Evolutionary conservation across 2,888 invertebrate species (phyloP).

Genomic region (Poecilobothrus nobilitatus): DNA sequence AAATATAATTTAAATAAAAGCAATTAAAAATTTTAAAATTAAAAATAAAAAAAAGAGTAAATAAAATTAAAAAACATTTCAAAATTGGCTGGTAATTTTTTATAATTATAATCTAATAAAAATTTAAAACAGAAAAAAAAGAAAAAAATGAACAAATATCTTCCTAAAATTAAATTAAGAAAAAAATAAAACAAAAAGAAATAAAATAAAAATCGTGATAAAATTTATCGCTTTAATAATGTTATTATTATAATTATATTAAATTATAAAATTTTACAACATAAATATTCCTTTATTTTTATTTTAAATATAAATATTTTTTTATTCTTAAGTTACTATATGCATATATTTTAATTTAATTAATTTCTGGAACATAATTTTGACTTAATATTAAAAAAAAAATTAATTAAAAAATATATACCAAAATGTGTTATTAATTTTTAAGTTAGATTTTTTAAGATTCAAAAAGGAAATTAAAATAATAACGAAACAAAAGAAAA

Average conservation of each 20-base stretch:
- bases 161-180: not conserved
- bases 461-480: too few relatives aligned
- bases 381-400: too few relatives aligned
- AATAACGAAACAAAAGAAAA: too few relatives aligned
- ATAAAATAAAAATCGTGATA: not conserved
- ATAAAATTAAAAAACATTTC: not conserved
- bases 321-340: too few relatives aligned
- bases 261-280: too few relatives aligned
- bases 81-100: not conserved
- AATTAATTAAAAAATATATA: too few relatives aligned
- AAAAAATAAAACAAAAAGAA: not conserved
- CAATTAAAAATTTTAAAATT: not conserved
- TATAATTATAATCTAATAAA: not conserved
- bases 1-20: not conserved
- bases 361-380: too few relatives aligned
- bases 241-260: not conserved
- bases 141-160: not conserved
- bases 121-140: not conserved
- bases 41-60: not conserved
- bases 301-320: not conserved
- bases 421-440: too few relatives aligned
- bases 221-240: not conserved
- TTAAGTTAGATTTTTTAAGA: too few relatives aligned
- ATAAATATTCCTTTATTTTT: not conserved
- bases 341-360: too few relatives aligned